A percentile compares a stretch with the other conserved stretches of the same genome.
These are phyloP conservation scores for Cantharis nigra DNA, from an alignment of 2,888 invertebrate species.

Conservation along the genomic window DNA sequence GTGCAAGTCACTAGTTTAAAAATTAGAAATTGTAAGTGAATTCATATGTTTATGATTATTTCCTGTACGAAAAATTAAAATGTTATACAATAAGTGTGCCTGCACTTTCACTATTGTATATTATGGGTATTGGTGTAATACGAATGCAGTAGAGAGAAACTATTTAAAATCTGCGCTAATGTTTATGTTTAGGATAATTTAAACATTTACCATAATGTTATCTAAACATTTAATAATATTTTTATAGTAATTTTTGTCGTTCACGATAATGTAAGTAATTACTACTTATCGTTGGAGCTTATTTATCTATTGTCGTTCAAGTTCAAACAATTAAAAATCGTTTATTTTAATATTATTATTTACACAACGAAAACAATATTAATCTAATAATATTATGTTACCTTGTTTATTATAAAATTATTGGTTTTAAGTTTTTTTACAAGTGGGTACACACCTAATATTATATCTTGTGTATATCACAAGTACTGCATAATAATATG, in stretches of 20 bases:
- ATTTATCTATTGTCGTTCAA: not conserved
- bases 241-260: not conserved
- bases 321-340: not conserved
- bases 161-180: not conserved
- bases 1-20: not conserved
- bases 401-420: no score
- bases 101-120: not conserved
- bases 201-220: not conserved
- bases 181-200: not conserved
- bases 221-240: not conserved
- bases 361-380: not conserved
- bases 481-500: no score
- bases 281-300: not conserved
- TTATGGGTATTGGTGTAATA: not conserved
- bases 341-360: not conserved
- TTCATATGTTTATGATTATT: not conserved
- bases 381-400: not conserved
- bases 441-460: no score
- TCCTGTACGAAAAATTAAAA: not conserved
- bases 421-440: no score
- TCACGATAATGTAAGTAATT: not conserved
- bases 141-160: not conserved
- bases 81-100: not conserved
- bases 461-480: no score
- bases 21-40: not conserved